phyloP scores from a whole-genome alignment of 1,140 invertebrate species.

The Berghia stephanieae region DNA sequence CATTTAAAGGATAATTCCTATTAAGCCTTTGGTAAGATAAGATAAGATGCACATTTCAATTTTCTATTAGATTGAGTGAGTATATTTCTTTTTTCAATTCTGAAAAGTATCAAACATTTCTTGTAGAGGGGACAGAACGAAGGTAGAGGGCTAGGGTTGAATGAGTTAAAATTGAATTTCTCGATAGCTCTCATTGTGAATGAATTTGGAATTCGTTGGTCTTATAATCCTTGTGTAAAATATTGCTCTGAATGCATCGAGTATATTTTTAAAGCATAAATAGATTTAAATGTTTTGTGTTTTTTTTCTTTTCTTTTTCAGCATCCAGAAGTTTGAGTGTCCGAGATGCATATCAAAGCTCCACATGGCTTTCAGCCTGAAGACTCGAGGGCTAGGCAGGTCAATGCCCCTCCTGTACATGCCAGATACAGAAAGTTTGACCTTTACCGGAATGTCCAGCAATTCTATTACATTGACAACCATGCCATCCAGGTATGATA shows the following conservation, averaged over 20 bases:
- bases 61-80: no score
- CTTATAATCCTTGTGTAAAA: not conserved
- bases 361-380: slow-evolving; percentile 52
- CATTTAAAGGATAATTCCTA: no score
- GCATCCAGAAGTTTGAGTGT: slow-evolving; percentile 11
- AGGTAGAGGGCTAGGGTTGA: no score
- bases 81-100: no score
- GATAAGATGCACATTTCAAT: no score
- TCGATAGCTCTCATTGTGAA: not conserved
- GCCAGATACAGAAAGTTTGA: slow-evolving; percentile 63
- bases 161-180: not conserved
- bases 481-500: slow-evolving; percentile 66
- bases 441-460: slow-evolving; percentile 57
- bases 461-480: slow-evolving; percentile 62
- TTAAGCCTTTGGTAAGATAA: no score
- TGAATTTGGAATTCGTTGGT: not conserved
- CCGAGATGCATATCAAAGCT: slow-evolving; percentile 53
- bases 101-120: no score
- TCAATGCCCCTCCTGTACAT: slow-evolving; percentile 47
- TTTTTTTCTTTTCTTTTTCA: not conserved
- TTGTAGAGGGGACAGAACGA: no score
- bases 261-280: not conserved
- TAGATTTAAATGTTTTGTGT: not conserved
- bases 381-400: slow-evolving; percentile 44
- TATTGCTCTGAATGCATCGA: not conserved